Evolutionary conservation across 1,140 invertebrate genomes (phyloP), one percentile per base, ranked within the genome.

Genomic region (Pogonus chalceus): DNA sequence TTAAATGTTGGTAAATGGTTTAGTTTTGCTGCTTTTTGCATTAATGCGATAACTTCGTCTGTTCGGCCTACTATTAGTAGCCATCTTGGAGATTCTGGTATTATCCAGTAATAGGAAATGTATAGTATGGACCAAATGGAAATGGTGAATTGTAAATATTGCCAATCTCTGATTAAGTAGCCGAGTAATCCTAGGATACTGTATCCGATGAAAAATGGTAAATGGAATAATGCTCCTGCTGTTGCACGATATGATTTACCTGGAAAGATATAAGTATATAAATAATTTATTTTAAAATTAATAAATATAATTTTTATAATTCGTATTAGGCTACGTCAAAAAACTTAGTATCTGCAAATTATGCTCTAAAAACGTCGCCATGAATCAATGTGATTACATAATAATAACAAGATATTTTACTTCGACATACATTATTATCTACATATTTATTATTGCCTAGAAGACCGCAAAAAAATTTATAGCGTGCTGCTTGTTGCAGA

Each of bases 71-170:
- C 69, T 2, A 78, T 75, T 31, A 83, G 65, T 20, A 85, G 71
- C 84, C 84, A 87, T 54, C 83, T 69, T 2, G 83, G 81, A 21
- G 82, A 83, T 65, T 85, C 83, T 23, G 84, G 80, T 61, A 85
- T 68, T 20, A 84, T 70, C 72, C 78, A 77, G 55, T 79, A 76
- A 55, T 74, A 76, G 0, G 64, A 65, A 9, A 82, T 49, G 22
- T 81, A 66, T 16, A 78, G 37, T 7, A 77, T 52, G 1, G 70
- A 67, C 2, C 79, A 77, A 12, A 77, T 21, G 1, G 78, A 74
- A 22, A 80, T 72, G 0, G 74, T 73, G 21, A 82, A 60, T 62
- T 81, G 76, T 23, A 81, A 75, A n/a, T 69, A 60, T 2, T 69
- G 60, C 69, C 74, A 81, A 56, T 76, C 65, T 53, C 78, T 69